Evolutionary conservation across 1,140 invertebrate species (phyloP), one percentile per base, ranked within the genome.

Genomic region (Heterodera schachtii): DNA sequence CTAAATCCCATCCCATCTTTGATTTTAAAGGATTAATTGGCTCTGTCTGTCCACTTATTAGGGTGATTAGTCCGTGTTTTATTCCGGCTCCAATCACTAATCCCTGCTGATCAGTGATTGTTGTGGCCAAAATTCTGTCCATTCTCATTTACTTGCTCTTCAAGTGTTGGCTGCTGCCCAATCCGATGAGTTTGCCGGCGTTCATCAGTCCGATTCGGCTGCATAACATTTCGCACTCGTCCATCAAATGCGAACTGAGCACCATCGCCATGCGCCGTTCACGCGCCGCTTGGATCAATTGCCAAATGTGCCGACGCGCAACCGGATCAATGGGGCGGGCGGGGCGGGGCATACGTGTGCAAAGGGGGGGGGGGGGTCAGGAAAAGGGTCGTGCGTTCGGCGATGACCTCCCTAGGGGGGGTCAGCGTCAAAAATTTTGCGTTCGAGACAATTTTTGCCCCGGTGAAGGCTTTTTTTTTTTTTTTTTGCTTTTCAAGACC

Each of bases 191-290:
- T 77, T 93, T 91, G 0, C 95, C 95, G 88, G 93, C 93, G 1
- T 95, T 94, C 94, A 96, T 95, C 70, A 96, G 94, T 43, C 94
- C 94, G 74, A 96, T 90, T 75, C 94, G 90, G 57, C 94, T 94
- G 66, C 90, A 90, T 8, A 90, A 78, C 41, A 80, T 87, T 46
- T 90, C 90, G 66, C 84, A 88, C 76, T 90, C 89, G 67, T 90
- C 89, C 89, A 90, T 90, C 49, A 86, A 87, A 79, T 90, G 89
- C 7, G 88, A 87, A 9, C 89, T 90, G 16, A 90, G 80, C 11
- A 90, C 57, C 52, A 87, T 80, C 6, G 86, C 86, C 43, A 83
- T 71, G 67, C 67, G 44, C 43, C 85, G 84, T 70, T 83, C 64
- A 0, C 86, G 79, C 47, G 85, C 77, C 46, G 88, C 81, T 19